Conservation (phyloP, 2,113 vertebrate genomes). For the Albula glossodonta region DNA sequence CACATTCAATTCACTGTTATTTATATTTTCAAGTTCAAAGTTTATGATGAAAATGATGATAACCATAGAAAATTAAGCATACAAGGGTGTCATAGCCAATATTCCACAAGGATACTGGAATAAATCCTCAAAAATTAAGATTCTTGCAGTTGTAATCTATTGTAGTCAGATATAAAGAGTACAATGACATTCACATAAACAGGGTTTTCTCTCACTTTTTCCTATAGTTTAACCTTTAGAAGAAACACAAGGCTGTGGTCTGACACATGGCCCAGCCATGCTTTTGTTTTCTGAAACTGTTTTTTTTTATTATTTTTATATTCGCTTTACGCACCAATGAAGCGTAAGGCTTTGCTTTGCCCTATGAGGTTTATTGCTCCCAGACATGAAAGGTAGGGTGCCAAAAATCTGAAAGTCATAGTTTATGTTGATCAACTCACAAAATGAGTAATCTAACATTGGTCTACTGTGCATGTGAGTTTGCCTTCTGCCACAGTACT, state of each 20-base stretch:
- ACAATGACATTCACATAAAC: neutral
- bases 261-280: neutral
- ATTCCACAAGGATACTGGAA: no score
- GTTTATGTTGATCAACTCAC: neutral
- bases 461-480: neutral
- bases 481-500: neutral
- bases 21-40: neutral
- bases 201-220: neutral
- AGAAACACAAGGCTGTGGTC: neutral
- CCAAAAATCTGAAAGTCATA: neutral
- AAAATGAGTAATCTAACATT: neutral
- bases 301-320: neutral
- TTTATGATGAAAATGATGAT: neutral
- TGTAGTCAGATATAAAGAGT: neutral
- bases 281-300: neutral
- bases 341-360: neutral
- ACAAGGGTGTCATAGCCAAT: no score
- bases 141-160: neutral
- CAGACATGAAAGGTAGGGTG: neutral
- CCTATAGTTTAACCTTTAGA: neutral
- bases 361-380: neutral
- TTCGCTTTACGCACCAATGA: neutral
- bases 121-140: neutral
- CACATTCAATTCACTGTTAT: neutral
- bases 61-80: no score